These are phyloP conservation scores for Archips xylosteana DNA, from an alignment of 2,888 invertebrate genomes.

Conservation along the genomic window DNA sequence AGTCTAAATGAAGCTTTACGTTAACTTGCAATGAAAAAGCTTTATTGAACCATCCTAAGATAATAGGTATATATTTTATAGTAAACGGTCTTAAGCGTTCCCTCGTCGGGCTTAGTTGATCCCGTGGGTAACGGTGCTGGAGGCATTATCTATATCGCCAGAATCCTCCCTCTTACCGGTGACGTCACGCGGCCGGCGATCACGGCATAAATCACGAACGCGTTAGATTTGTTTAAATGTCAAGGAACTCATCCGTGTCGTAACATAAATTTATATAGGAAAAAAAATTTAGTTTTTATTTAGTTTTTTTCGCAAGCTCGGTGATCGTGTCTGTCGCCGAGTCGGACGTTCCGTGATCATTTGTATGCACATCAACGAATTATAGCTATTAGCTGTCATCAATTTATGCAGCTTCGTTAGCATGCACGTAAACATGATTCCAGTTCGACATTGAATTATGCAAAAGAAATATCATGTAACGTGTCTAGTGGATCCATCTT, in stretches of 20 bases:
- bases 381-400: conserved; percentile 13
- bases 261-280: conserved; percentile 9
- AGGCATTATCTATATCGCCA: conserved; percentile 8
- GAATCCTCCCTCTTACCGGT: conserved; percentile 4
- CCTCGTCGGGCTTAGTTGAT: background rate
- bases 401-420: conserved; percentile 29
- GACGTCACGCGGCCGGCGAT: conserved; percentile 24
- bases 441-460: conserved; percentile 37
- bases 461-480: background rate
- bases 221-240: conserved; percentile 33
- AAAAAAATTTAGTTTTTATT: background rate
- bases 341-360: conserved; percentile 1
- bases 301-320: background rate
- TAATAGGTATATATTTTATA: background rate
- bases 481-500: background rate
- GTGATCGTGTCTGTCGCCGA: background rate
- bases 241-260: conserved; percentile 21
- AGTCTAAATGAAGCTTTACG: too few species aligned
- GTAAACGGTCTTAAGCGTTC: background rate
- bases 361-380: conserved; percentile 12
- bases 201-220: conserved; percentile 27
- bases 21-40: background rate
- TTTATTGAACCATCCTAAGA: background rate
- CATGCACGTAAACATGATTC: conserved; percentile 26
- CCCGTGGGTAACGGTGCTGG: conserved; percentile 6